These are phyloP conservation scores for Sternotherus odoratus DNA, from an alignment of 2,797 vertebrate species.

Conservation along the genomic window DNA sequence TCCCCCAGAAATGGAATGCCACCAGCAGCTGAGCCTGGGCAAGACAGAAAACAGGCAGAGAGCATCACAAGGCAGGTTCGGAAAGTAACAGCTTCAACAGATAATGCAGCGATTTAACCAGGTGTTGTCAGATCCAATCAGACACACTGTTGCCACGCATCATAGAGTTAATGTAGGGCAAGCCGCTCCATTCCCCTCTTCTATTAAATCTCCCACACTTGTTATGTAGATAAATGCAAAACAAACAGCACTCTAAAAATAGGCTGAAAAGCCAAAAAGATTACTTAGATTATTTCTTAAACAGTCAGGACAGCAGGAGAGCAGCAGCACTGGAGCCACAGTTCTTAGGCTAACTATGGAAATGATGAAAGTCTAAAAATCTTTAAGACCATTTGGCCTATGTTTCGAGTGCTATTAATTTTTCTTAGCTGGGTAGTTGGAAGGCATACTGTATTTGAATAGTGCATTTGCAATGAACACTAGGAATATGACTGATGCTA, in stretches of 20 bases:
- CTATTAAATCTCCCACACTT: slow-evolving; percentile 36
- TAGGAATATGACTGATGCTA: slow-evolving; percentile 7
- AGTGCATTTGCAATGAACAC: slow-evolving; percentile 13
- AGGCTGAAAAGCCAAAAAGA: slow-evolving; percentile 47
- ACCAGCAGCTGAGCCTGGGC: background rate
- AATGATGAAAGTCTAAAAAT: background rate
- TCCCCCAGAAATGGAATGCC: background rate
- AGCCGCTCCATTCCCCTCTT: slow-evolving; percentile 34
- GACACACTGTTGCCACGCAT: slow-evolving; percentile 10
- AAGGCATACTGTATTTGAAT: slow-evolving; percentile 3
- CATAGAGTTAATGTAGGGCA: slow-evolving; percentile 62
- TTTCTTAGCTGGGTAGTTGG: background rate
- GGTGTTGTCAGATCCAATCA: slow-evolving; percentile 63
- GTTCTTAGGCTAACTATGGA: background rate
- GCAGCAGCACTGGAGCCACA: background rate
- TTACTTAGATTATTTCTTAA: background rate
- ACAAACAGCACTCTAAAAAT: slow-evolving; percentile 49
- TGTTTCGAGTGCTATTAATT: slow-evolving; percentile 16
- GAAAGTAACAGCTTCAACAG: slow-evolving; percentile 22
- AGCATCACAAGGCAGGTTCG: background rate
- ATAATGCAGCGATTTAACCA: slow-evolving; percentile 46
- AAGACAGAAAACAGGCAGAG: background rate
- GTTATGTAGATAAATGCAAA: slow-evolving; percentile 69
- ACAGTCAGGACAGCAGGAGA: slow-evolving; percentile 23
- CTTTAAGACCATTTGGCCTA: background rate